A percentile compares a stretch with the other conserved stretches of the same genome.
Evolutionary conservation across 2,888 invertebrate species (phyloP).

Genomic region (Phlogophora meticulosa): DNA sequence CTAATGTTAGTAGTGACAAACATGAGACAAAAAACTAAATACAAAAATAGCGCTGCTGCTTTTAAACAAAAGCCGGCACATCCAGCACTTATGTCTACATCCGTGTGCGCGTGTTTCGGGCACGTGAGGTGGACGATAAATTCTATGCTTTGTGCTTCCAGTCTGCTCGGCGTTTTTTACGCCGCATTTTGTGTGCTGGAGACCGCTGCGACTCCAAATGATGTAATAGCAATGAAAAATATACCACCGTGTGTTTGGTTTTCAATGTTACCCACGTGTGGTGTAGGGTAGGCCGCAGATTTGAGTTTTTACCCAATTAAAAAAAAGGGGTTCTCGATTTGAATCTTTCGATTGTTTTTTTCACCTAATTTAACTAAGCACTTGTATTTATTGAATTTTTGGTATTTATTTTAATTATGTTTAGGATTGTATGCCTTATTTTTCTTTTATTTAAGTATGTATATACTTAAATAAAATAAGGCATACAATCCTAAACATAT

Average conservation of each 20-base stretch:
- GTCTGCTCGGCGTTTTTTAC: slow-evolving; percentile 76
- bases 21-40: too few relatives aligned
- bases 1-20: too few relatives aligned
- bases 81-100: slow-evolving; percentile 65
- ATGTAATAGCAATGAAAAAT: slow-evolving; percentile 63
- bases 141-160: slow-evolving; percentile 85
- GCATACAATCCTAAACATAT: too few relatives aligned
- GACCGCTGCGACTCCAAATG: slow-evolving; percentile 63
- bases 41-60: too few relatives aligned
- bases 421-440: too few relatives aligned
- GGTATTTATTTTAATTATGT: too few relatives aligned
- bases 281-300: background rate
- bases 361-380: too few relatives aligned
- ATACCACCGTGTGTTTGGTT: slow-evolving; percentile 40
- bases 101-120: slow-evolving; percentile 79
- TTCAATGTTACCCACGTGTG: slow-evolving; percentile 21
- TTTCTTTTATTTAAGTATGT: too few relatives aligned
- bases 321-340: too few relatives aligned
- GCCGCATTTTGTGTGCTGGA: slow-evolving; percentile 73
- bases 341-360: too few relatives aligned
- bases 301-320: background rate
- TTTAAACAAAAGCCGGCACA: slow-evolving; percentile 18
- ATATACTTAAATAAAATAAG: too few relatives aligned
- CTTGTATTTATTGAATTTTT: too few relatives aligned
- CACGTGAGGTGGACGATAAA: slow-evolving; percentile 86